These are phyloP conservation scores for Cuculus canorus DNA, from an alignment of 2,797 vertebrate species.

Conservation along the genomic window DNA sequence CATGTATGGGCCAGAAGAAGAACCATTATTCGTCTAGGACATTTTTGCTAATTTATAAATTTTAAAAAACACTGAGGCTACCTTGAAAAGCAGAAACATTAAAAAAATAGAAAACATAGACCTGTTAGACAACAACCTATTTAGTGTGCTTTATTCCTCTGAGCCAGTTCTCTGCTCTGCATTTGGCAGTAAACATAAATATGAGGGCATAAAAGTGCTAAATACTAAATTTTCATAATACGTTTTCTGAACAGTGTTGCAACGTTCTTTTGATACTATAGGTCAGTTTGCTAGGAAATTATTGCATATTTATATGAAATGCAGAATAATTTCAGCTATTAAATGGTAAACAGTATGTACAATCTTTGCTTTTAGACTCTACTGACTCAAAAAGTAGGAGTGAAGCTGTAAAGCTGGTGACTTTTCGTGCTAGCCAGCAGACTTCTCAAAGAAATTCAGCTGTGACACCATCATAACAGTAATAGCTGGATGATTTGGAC, in stretches of 20 bases:
- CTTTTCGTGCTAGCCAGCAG: not conserved
- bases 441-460: not conserved
- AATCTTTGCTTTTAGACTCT: not conserved
- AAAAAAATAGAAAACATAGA: not conserved
- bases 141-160: not conserved
- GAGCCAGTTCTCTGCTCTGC: not conserved
- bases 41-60: not conserved
- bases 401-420: not conserved
- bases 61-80: not conserved
- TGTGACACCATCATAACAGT: not conserved
- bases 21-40: not conserved
- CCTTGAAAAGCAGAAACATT: no score
- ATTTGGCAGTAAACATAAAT: not conserved
- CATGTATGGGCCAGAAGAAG: not conserved
- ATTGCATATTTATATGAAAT: not conserved
- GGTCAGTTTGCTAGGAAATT: not conserved
- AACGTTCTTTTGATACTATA: not conserved
- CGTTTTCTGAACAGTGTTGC: not conserved
- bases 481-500: conserved; percentile 10
- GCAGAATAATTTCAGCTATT: not conserved
- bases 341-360: not conserved
- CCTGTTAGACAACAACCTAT: not conserved
- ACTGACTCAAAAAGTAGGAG: not conserved
- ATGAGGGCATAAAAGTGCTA: not conserved
- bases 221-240: not conserved